Percentiles rank a stretch among this genome's conserved stretches.
Conservation (phyloP, 1,140 invertebrate species). For the Brachionus sp. region DNA sequence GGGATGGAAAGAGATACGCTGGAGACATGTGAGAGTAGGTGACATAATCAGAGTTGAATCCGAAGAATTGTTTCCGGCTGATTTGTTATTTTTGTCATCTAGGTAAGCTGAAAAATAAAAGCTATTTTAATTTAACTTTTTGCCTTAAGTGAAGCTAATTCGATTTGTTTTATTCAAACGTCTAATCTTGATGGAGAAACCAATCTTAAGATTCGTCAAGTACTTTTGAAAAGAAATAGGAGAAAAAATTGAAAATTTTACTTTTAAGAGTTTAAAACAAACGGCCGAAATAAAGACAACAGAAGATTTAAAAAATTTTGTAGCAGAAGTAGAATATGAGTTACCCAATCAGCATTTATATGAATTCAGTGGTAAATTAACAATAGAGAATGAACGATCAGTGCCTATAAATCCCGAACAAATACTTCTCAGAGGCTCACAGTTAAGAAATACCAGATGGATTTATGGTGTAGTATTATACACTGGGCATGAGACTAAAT, state of each 20-base stretch:
- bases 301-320: conserved; percentile 72
- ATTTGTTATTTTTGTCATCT: conserved; percentile 75
- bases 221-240: conserved; percentile 32
- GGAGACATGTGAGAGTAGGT: conserved; percentile 79
- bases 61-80: conserved; percentile 93
- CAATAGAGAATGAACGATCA: conserved; percentile 39
- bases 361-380: conserved; percentile 86
- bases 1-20: conserved; percentile 61
- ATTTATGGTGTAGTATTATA: conserved; percentile 74
- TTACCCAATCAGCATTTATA: conserved; percentile 89
- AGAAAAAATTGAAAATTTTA: neutral
- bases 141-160: conserved; percentile 86
- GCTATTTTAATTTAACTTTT: neutral
- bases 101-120: neutral
- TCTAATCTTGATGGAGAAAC: conserved; percentile 98
- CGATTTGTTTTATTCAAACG: conserved; percentile 98
- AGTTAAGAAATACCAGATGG: conserved; percentile 48
- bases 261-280: neutral
- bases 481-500: conserved; percentile 92
- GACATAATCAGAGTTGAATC: conserved; percentile 91
- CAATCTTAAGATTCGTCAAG: conserved; percentile 91
- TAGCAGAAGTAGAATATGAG: conserved; percentile 80
- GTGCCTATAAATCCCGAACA: conserved; percentile 85
- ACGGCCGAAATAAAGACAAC: conserved; percentile 66
- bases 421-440: conserved; percentile 64